Base-by-base conservation (phyloP, 2,113 vertebrate species). In the Hemiprocne comata region DNA sequence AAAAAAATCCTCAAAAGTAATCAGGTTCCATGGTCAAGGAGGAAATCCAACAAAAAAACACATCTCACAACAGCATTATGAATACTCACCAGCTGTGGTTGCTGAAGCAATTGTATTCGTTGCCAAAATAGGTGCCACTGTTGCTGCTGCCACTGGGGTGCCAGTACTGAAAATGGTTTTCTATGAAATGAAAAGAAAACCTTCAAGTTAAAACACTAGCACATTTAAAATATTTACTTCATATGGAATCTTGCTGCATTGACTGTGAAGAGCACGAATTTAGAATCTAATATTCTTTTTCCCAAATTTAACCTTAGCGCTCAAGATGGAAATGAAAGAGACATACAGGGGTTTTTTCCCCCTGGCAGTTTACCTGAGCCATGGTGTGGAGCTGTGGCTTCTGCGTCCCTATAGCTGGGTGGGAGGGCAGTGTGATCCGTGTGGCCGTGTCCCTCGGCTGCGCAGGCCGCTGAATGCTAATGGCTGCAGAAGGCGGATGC, bases 101-200 rank as follows among this genome's bases (percentile, higher is more conserved):
- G 99, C 98, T 72, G 99, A 99, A 81, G 99, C 98, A 88, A 99
- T 98, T 23, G 99, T 99, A 97, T 99, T 99, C 0, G 99, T 99
- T 92, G 99, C 99, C 96, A 99, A 97, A 96, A 99, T 99, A 38
- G 99, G 99, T 70, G 99, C 99, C 96, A 99, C 99, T 13, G 99
- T 99, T 80, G 99, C 99, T 60, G 99, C 99, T 86, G 98, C 99
- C 71, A 99, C 99, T 19, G 99, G 99, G 46, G 99, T 99, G 86
- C 99, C 99, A 78, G 99, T 98, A 90, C 99, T 99, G 95, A 99
- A 99, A 92, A 99, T 99, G 3, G 99, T 98, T 97, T 99, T 99
- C 99, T 99, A 87, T 14, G 75, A 66, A 78, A 71, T 62, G 36
- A 38, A 67, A 67, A 73, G 64, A 78, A 85, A 66, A 65, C 1